Evolutionary conservation across 2,888 invertebrate species (phyloP).

Genomic region (Pherbina coryleti): DNA sequence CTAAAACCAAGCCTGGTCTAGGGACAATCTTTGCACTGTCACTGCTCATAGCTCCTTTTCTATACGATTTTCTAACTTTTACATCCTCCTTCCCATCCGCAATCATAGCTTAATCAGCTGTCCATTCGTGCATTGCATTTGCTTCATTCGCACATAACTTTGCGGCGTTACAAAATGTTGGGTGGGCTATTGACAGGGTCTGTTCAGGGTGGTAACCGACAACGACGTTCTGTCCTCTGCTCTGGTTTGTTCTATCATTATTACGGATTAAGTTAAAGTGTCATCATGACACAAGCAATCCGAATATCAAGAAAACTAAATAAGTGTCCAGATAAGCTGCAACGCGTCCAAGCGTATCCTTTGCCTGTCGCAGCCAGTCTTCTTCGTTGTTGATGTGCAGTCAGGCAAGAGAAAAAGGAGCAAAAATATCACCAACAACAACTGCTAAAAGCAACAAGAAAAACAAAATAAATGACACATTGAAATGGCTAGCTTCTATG

Average conservation of each 20-base stretch:
- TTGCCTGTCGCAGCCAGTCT: neutral
- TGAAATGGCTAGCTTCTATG: no score
- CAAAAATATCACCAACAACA: neutral
- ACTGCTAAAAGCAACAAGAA: neutral
- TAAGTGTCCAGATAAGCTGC: constrained; percentile 25
- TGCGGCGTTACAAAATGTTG: neutral
- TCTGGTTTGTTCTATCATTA: neutral
- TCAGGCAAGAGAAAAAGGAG: neutral
- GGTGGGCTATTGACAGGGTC: neutral
- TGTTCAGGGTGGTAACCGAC: no score
- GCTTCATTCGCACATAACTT: neutral
- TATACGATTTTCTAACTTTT: no score
- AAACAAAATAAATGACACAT: neutral
- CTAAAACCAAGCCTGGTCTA: no score
- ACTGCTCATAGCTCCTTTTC: no score
- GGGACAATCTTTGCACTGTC: no score
- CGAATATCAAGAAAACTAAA: constrained; percentile 15
- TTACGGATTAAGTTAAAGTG: constrained; percentile 28
- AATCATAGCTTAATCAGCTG: neutral
- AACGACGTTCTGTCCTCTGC: neutral
- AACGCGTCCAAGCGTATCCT: constrained; percentile 14
- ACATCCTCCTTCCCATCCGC: no score
- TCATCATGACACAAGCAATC: constrained; percentile 32
- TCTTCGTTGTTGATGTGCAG: neutral
- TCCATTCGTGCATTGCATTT: constrained; percentile 17